Evolutionary conservation across 2,797 vertebrate species (phyloP).

Genomic region (Nyctibius grandis): DNA sequence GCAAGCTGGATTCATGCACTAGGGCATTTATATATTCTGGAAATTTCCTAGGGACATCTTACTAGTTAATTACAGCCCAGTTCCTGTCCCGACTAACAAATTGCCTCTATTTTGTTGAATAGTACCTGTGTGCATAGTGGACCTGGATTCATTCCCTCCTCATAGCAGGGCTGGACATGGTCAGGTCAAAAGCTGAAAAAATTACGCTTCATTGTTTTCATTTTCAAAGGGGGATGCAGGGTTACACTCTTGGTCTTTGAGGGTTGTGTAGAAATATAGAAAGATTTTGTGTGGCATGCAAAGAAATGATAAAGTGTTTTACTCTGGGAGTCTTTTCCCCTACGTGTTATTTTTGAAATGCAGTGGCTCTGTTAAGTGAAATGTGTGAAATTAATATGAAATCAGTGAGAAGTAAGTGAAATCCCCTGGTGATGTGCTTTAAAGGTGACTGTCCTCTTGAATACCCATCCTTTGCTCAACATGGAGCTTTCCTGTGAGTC

Average conservation of each 20-base stretch:
- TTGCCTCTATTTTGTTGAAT: background rate
- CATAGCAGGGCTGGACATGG: background rate
- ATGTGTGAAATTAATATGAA: background rate
- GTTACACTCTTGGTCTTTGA: background rate
- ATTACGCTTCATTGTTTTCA: background rate
- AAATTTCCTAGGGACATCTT: background rate
- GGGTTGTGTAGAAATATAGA: too few species aligned
- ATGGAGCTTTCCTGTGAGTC: background rate
- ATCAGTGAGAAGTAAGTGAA: background rate
- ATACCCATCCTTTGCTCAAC: background rate
- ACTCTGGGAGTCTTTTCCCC: background rate
- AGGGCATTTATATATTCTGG: background rate
- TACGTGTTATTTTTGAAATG: background rate
- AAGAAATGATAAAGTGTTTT: background rate
- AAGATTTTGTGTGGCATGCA: too few species aligned
- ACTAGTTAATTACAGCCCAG: background rate
- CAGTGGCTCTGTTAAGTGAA: background rate
- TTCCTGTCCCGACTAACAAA: accelerated
- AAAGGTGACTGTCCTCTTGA: background rate
- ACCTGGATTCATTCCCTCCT: background rate
- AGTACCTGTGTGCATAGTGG: background rate
- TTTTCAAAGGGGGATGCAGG: background rate
- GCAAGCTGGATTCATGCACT: background rate
- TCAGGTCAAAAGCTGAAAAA: background rate
- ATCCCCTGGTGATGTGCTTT: background rate